These are phyloP conservation scores for Orthosia gracilis DNA, from an alignment of 2,888 invertebrate genomes.

Conservation along the genomic window DNA sequence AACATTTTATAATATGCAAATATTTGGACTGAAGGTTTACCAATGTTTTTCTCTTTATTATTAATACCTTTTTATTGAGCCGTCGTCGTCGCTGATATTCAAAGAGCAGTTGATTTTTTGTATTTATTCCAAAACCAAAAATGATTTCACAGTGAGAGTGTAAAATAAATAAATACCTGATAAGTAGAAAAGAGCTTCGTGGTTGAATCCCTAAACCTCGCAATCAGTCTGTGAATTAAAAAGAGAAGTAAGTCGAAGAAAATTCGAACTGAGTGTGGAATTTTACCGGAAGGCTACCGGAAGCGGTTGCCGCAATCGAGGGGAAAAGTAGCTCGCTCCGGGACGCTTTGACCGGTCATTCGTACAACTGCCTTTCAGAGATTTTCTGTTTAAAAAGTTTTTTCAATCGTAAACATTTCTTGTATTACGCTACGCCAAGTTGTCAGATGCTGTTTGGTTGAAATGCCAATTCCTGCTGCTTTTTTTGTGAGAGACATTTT, in stretches of 20 bases:
- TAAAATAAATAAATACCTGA: conserved; percentile 41
- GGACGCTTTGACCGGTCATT: conserved; percentile 83
- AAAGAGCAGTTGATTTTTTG: not conserved
- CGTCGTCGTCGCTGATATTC: not conserved
- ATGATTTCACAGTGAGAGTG: conserved; percentile 1
- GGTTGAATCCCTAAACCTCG: conserved; percentile 59
- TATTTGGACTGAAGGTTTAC: conserved; percentile 12
- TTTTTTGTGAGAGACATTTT: conserved; percentile 27
- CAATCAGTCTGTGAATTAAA: conserved; percentile 73
- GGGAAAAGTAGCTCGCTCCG: conserved; percentile 82
- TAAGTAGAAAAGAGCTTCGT: conserved; percentile 50
- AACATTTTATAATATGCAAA: conserved; percentile 27
- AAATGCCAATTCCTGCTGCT: conserved; percentile 32
- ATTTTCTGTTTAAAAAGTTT: conserved; percentile 70
- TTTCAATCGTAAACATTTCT: conserved; percentile 64
- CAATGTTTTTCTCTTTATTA: conserved; percentile 7
- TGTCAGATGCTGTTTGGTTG: conserved; percentile 47
- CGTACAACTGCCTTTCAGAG: conserved; percentile 69
- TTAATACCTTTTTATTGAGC: not conserved
- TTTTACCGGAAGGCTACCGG: conserved; percentile 78
- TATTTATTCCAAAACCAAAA: not conserved
- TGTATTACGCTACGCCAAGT: conserved; percentile 49
- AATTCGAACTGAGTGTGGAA: conserved; percentile 77
- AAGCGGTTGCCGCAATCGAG: conserved; percentile 82
- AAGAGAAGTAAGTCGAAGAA: conserved; percentile 70